Base-by-base conservation (phyloP, 2,888 invertebrate genomes). In the Zonitis immaculata region DNA sequence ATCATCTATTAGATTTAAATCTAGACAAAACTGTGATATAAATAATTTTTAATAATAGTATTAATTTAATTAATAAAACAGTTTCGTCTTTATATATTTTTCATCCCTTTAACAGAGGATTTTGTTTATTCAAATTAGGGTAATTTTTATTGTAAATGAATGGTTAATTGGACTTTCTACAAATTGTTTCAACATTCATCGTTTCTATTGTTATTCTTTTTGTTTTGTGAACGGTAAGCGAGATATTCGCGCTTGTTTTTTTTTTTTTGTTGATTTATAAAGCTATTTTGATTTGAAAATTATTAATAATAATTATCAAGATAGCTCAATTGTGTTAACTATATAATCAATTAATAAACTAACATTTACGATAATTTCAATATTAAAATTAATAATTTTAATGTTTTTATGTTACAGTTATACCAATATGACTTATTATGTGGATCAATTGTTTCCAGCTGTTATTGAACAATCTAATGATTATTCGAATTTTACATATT, bases 381-480 rank as follows among this genome's bases (percentile, higher is more conserved):
- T n/a, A n/a, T n/a, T n/a, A n/a, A n/a, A n/a, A n/a, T n/a, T n/a
- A n/a, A 26, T 44, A 7, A n/a, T 25, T 26, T 48, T 18, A 22
- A 52, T 52, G 6, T 54, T 61, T 60, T 69, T 68, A 64, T 55
- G 56, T 81, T 83, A 5, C 84, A 96, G 96, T 73, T 98, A 98
- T 78, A 88, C 91, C 55, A 91, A 91, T 76, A 91, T 97, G 88
- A 89, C 90, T 60, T 90, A 89, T 76, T 86, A 96, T 62, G 96
- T 93, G 61, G 97, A 98, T 80, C 95, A 95, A 77, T 84, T 98
- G 75, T 98, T 96, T 78, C 98, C 97, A 64, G 88, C 90, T 44
- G 81, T 88, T 66, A 79, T 83, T 59, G 85, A 85, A 44, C 80
- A 79, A 14, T 79, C 82, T 1, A 82, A 84, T 61, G 84, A 85